Evolutionary conservation across 1,140 invertebrate species (phyloP).

Genomic region (Drosophila nigromelanica): DNA sequence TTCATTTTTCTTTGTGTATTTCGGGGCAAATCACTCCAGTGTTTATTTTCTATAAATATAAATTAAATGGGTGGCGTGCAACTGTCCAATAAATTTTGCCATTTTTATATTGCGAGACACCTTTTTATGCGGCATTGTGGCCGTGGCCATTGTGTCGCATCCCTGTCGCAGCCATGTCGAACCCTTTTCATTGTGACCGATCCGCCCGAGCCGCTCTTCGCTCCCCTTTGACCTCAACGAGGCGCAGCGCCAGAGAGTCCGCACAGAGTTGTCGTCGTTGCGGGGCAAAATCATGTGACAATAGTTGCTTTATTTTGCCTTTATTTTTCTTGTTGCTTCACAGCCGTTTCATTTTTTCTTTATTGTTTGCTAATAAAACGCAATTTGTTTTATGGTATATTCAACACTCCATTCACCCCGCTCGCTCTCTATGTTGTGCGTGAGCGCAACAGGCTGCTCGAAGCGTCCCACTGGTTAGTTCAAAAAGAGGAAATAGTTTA

Average conservation of each 20-base stretch:
- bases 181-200: constrained; percentile 71
- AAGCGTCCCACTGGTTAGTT: neutral
- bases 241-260: constrained; percentile 3
- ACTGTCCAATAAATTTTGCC: constrained; percentile 81
- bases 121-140: constrained; percentile 66
- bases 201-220: constrained; percentile 9
- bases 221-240: constrained; percentile 1
- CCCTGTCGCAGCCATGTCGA: constrained; percentile 59
- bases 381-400: constrained; percentile 61
- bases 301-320: constrained; percentile 65
- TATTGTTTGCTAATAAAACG: constrained; percentile 67
- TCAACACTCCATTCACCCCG: neutral
- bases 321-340: constrained; percentile 12
- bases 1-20: constrained; percentile 1
- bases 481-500: neutral
- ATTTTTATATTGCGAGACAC: constrained; percentile 74
- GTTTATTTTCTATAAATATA: constrained; percentile 80
- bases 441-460: constrained; percentile 6
- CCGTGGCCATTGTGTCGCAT: constrained; percentile 58
- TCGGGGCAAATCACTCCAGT: constrained; percentile 51
- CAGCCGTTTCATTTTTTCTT: constrained; percentile 17
- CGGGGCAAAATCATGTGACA: constrained; percentile 66
- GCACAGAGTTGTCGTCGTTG: neutral
- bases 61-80: constrained; percentile 82
- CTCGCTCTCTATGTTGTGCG: neutral